These are phyloP conservation scores for Zaprionus bogoriensis DNA, from an alignment of 2,888 invertebrate species.

Conservation along the genomic window DNA sequence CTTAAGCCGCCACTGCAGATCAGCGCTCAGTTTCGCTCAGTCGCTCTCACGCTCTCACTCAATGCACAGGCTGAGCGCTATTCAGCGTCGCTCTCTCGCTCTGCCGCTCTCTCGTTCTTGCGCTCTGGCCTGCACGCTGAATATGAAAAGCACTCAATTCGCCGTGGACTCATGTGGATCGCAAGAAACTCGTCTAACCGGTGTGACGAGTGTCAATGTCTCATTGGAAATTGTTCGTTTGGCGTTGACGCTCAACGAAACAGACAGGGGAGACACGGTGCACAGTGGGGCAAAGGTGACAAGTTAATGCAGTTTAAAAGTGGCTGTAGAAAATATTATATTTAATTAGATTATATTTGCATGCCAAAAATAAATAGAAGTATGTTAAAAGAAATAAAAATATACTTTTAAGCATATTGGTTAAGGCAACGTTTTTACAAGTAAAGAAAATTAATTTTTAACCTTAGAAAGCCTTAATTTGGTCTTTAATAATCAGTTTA, in stretches of 20 bases:
- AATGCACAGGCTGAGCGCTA: slow-evolving; percentile 20
- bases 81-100: slow-evolving; percentile 40
- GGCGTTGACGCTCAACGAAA: slow-evolving; percentile 70
- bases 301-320: not conserved
- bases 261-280: slow-evolving; percentile 54
- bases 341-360: too few species aligned
- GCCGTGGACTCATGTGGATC: slow-evolving; percentile 34
- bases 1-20: slow-evolving; percentile 46
- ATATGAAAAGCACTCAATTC: slow-evolving; percentile 52
- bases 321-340: not conserved
- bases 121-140: slow-evolving; percentile 49
- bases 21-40: not conserved
- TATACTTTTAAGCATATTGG: too few species aligned
- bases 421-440: too few species aligned
- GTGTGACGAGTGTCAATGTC: slow-evolving; percentile 80
- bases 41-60: slow-evolving; percentile 37
- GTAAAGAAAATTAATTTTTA: too few species aligned
- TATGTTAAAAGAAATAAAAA: too few species aligned
- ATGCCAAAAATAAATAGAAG: not conserved
- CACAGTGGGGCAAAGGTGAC: slow-evolving; percentile 56
- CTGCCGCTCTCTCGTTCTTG: slow-evolving; percentile 33
- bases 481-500: too few species aligned
- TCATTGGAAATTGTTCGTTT: slow-evolving; percentile 70
- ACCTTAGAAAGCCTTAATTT: too few species aligned
- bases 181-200: slow-evolving; percentile 77